These are phyloP conservation scores for Potamarius usumacintae DNA, from an alignment of 2,113 vertebrate species.

Conservation along the genomic window DNA sequence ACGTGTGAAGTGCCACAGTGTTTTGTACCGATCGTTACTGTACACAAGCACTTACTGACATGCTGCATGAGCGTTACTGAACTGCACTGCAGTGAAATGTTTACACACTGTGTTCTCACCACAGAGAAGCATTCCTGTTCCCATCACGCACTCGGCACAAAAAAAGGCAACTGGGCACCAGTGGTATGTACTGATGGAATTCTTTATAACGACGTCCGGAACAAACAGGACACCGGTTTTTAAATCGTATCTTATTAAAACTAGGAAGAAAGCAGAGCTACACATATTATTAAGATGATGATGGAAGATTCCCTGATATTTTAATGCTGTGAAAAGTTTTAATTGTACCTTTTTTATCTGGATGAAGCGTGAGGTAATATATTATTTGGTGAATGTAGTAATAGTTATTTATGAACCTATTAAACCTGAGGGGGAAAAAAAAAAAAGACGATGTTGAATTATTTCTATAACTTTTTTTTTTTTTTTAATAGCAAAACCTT, in stretches of 20 bases:
- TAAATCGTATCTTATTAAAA: constrained; percentile 27
- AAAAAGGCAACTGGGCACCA: not conserved
- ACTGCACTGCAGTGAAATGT: constrained; percentile 18
- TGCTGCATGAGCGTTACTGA: constrained; percentile 5
- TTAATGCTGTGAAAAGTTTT: constrained; percentile 89
- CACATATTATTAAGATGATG: constrained; percentile 25
- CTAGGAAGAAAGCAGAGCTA: constrained; percentile 13
- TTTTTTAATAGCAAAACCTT: not conserved
- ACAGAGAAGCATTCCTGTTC: constrained; percentile 30
- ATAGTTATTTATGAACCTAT: constrained; percentile 98
- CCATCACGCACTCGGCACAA: constrained; percentile 17
- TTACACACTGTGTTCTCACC: constrained; percentile 37
- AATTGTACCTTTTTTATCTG: constrained; percentile 81
- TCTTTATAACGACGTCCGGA: constrained; percentile 27
- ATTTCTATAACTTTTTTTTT: not conserved
- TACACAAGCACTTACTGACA: constrained; percentile 38
- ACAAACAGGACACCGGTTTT: not conserved
- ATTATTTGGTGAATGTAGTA: constrained; percentile 96
- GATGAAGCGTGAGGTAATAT: constrained; percentile 95
- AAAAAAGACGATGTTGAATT: constrained; percentile 54
- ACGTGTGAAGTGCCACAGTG: constrained; percentile 33
- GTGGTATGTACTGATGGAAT: not conserved
- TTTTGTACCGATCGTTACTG: constrained; percentile 8
- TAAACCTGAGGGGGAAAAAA: constrained; percentile 81
- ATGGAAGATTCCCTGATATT: constrained; percentile 65